Evolutionary conservation across 2,888 invertebrate genomes (phyloP), one percentile per base, ranked within the genome.

Genomic region (Tholera decimalis): DNA sequence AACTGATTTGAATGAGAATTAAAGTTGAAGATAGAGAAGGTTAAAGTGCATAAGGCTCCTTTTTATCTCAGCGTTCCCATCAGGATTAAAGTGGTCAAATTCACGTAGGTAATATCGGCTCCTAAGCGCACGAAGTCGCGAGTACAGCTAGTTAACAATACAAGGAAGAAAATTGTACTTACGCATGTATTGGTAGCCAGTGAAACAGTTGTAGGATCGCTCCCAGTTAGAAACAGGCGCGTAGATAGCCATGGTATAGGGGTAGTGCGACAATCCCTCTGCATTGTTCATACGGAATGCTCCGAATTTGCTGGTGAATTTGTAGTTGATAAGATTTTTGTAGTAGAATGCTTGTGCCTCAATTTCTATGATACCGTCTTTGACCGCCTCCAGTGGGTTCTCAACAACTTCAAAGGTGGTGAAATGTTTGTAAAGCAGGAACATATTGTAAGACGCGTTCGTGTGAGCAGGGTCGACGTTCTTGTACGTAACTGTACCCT

Each of bases 151-250:
- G n/a, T n/a, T n/a, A 7, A 20, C 22, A 0, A 15, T 35, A n/a
- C n/a, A n/a, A n/a, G 24, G 15, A 22, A 18, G 9, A 4, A 22
- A 30, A 15, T 22, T n/a, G 5, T 79, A 96, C 96, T 96, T 91
- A 97, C 96, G 96, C 83, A 92, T 91, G 85, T 93, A 95, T 78
- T 96, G 95, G 71, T 94, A 87, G 30, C 83, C 79, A 51, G 91
- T 89, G 73, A 88, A 90, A 47, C 86, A 83, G 78, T 94, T 93
- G 28, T 82, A 80, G 8, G 91, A 74, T 33, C 60, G 65, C 35
- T 72, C 73, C 56, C 53, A 72, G 33, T 24, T 91, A 83, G 89
- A 85, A 79, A 79, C 46, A 76, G 44, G 81, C 96, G 96, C 43
- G 92, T 85, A 53, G 95, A 93, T 6, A 96, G 69, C 43, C 53